These are phyloP conservation scores for Cotesia vestalis DNA, from an alignment of 1,140 invertebrate species.

Conservation along the genomic window DNA sequence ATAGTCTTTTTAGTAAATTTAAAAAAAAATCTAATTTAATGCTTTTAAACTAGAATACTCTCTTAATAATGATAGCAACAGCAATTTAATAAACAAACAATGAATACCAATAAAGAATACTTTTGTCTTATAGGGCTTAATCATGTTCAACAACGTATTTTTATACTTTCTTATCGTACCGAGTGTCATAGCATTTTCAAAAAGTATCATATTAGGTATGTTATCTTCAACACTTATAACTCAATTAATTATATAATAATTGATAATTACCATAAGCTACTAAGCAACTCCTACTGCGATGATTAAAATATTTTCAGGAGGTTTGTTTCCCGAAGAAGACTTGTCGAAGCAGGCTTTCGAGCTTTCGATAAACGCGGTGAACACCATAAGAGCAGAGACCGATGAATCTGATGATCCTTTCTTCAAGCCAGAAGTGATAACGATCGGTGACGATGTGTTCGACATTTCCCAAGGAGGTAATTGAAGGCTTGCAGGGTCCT, in stretches of 20 bases:
- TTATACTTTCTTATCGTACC: background rate
- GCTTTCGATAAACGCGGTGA: conserved; percentile 32
- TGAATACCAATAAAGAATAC: no score
- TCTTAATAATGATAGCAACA: no score
- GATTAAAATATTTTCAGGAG: conserved; percentile 29
- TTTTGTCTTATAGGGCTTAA: no score
- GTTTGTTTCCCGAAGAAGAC: conserved; percentile 39
- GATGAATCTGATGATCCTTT: conserved; percentile 37
- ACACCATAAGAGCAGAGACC: conserved; percentile 27
- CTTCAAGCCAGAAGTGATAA: conserved; percentile 19
- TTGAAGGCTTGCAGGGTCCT: background rate
- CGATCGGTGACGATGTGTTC: conserved; percentile 29
- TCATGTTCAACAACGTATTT: background rate
- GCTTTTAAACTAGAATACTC: no score
- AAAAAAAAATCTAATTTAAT: no score
- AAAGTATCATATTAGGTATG: conserved; percentile 1
- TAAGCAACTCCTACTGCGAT: background rate
- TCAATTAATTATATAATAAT: background rate
- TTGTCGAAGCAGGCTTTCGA: conserved; percentile 28
- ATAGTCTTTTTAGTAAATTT: no score
- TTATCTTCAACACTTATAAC: background rate
- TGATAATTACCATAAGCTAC: background rate
- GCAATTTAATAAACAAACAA: no score
- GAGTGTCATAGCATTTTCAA: background rate
- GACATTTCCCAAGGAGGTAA: conserved; percentile 36